Percentiles rank a stretch among this genome's conserved stretches.
These are phyloP conservation scores for Pituophis catenifer DNA, from an alignment of 2,113 vertebrate genomes.

Conservation along the genomic window DNA sequence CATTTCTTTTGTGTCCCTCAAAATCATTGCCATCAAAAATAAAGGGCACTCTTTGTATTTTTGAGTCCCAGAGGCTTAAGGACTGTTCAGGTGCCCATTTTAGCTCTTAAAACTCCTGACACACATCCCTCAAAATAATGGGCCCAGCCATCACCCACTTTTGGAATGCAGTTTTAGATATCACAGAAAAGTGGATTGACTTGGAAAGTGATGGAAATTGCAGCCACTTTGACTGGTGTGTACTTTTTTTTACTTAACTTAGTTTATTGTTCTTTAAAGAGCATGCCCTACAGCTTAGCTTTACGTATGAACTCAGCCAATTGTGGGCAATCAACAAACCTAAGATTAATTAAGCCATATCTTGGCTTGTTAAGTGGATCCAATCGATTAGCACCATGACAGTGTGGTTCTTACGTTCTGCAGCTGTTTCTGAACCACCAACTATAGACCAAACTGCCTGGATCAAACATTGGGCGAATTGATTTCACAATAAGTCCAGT, in stretches of 20 bases:
- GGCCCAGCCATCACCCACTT: background rate
- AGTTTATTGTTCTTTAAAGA: background rate
- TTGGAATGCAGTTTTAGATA: background rate
- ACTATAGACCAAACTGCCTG: background rate
- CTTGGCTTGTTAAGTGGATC: background rate
- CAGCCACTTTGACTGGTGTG: background rate
- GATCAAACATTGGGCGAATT: background rate
- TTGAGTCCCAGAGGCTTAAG: background rate
- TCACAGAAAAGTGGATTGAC: background rate
- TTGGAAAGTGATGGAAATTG: background rate
- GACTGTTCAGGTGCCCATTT: background rate
- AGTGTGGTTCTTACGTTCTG: background rate
- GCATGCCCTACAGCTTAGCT: background rate
- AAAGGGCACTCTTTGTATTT: background rate
- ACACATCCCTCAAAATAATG: background rate
- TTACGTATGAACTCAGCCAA: background rate
- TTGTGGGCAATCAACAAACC: background rate
- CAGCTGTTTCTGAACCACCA: background rate
- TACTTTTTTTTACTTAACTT: background rate
- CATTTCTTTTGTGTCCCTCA: background rate
- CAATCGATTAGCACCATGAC: background rate
- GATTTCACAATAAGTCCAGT: background rate
- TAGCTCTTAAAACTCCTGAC: background rate
- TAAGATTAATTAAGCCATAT: background rate
- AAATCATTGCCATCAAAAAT: background rate